These are phyloP conservation scores for Tinamus major DNA, from an alignment of 2,797 vertebrate species.

Conservation along the genomic window DNA sequence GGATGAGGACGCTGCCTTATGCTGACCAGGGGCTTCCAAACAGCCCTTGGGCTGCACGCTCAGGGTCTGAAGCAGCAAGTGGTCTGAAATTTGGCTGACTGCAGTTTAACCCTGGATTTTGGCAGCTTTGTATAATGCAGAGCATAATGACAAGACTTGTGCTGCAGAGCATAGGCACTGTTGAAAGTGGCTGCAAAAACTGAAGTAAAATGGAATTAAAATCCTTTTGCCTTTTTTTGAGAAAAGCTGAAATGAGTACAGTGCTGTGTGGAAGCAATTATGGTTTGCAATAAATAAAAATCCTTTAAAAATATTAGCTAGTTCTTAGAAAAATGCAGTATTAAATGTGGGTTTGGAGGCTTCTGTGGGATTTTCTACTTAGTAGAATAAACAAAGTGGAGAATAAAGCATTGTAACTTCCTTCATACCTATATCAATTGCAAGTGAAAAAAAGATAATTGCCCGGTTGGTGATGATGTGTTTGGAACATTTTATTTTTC, in stretches of 20 bases:
- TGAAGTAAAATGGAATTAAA: background rate
- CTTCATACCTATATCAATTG: background rate
- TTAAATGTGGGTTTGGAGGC: background rate
- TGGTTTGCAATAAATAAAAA: constrained; percentile 15
- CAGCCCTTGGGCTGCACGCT: background rate
- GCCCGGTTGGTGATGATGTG: background rate
- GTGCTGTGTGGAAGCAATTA: fast-evolving
- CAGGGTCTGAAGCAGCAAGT: background rate
- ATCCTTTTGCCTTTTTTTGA: background rate
- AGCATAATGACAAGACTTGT: background rate
- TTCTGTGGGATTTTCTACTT: constrained; percentile 28
- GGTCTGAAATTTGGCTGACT: constrained; percentile 7
- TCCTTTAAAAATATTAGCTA: background rate
- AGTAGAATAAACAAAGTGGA: background rate
- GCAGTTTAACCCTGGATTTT: constrained; percentile 23
- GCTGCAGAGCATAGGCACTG: background rate
- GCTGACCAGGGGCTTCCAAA: background rate
- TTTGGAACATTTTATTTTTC: background rate
- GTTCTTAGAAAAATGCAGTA: background rate
- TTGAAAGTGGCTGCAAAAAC: constrained; percentile 3
- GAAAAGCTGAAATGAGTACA: background rate
- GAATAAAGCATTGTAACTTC: background rate
- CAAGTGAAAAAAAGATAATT: background rate
- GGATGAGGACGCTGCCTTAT: background rate
- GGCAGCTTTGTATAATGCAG: background rate